Base-by-base conservation (phyloP, 2,113 vertebrate genomes). In the Mus spicilegus region DNA sequence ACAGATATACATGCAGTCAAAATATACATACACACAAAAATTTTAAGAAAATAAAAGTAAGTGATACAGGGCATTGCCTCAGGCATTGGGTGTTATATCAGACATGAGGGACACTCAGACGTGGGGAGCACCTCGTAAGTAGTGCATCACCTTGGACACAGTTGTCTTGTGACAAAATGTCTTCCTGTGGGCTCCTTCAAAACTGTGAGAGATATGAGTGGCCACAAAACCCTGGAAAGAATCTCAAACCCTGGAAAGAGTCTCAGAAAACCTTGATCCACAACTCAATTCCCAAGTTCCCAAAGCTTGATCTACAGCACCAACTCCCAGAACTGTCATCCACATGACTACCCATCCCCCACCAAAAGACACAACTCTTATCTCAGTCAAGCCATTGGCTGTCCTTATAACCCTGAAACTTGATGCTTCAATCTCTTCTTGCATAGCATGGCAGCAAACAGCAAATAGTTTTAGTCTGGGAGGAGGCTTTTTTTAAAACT, bases 241-340 rank as follows among this genome's bases (percentile, higher is more conserved):
- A 11, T 28, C 30, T 91, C 30, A 30, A 17, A 30, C 30, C 51
- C 54, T 85, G 39, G 26, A 87, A 36, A 69, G 67, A 69, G 67
- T 69, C 67, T 36, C 33, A 88, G 87, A 76, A 87, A 72, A 58
- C 8, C 42, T 65, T 46, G 75, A 39, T 26, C 30, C 7, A 22
- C 1, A 65, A n/a, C 5, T 63, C 33, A 65, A 9, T n/a, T 90
- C 65, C 39, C 42, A 51, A 26, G 77, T 46, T 51, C 61, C 2
- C 0, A 0, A 67, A 58, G 42, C 7, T 14, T 12, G 39, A 42
- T 24, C 3, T 24, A 65, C 46, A 42, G 3, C 14, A 28, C 17
- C 70, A 10, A 7, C 56, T 63, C 49, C 3, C 28, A 78, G 54
- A 30, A 22, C 81, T 86, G 30, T 65, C 70, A 2, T 51, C 24